These are phyloP conservation scores for Oxyteleia sp. DNA, from an alignment of 2,888 invertebrate species.

Conservation along the genomic window DNA sequence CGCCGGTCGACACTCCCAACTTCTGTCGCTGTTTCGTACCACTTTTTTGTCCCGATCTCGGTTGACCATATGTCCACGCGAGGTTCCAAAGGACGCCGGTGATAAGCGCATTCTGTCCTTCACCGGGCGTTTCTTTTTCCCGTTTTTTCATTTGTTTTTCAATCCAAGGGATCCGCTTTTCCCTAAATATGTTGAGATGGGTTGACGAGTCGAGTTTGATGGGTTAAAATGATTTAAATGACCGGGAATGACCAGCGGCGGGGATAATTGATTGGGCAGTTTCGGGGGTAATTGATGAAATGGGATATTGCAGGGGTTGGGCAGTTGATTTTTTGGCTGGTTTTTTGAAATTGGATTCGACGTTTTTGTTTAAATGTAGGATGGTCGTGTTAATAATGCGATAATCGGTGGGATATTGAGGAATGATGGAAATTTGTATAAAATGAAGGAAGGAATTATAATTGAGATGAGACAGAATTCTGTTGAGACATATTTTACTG, in stretches of 20 bases:
- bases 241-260: not conserved
- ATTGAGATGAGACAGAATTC: too few species aligned
- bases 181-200: conserved; percentile 3
- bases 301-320: too few species aligned
- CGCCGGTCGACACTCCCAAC: conserved; percentile 87
- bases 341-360: too few species aligned
- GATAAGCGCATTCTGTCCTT: conserved; percentile 69
- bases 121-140: conserved; percentile 42
- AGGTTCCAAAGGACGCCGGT: conserved; percentile 63
- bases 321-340: too few species aligned
- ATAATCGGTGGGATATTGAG: too few species aligned
- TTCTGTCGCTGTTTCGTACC: conserved; percentile 87
- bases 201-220: conserved; percentile 15
- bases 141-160: not conserved
- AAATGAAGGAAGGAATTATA: too few species aligned
- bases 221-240: conserved; percentile 45
- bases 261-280: conserved; percentile 21
- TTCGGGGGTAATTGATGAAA: not conserved
- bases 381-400: too few species aligned
- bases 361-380: too few species aligned
- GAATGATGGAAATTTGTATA: too few species aligned
- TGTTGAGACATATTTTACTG: too few species aligned
- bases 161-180: conserved; percentile 21
- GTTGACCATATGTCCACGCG: conserved; percentile 74
- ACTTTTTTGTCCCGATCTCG: conserved; percentile 82